Evolutionary conservation across 2,797 vertebrate species (phyloP), one percentile per base, ranked within the genome.

Genomic region (Dallia pectoralis): DNA sequence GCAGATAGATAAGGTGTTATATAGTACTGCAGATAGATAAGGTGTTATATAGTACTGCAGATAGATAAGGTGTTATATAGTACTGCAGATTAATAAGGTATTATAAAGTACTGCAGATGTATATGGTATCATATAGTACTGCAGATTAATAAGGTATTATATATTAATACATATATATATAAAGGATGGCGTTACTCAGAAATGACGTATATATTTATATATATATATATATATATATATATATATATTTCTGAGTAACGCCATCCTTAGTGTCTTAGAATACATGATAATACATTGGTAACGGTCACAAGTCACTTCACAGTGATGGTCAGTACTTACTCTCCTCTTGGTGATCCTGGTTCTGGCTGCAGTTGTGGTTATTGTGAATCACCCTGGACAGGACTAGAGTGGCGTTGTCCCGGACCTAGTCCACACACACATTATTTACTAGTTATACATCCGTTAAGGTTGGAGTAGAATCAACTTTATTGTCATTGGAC

Each of bases 281-380:
- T 56, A n/a, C 61, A 63, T 30, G 14, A 25, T 56, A n/a, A 56
- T 19, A n/a, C 19, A 16, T 15, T 59, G n/a, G 25, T 59, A n/a
- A n/a, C n/a, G n/a, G n/a, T n/a, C n/a, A n/a, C n/a, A n/a, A n/a
- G 0, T 66, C 19, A 2, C 16, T 22, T 70, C 12, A 5, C 9
- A 44, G 3, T n/a, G n/a, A 16, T 29, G 36, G 53, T 18, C 9
- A 0, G 7, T 49, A 95, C 97, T 87, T 88, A 99, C 97, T 94
- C 86, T 99, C 97, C 73, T 97, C 97, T 0, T 97, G 95, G 81
- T 96, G 93, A 81, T 99, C 97, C 82, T 97, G 97, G 87, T 99
- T 96, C 86, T 96, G 97, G 86, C 98, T 94, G 44, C 97, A 97
- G 5, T 95, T 97, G 80, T 97, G 97, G 77, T 96, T 96, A 27